Base-by-base conservation (phyloP, 2,797 vertebrate species). In the Clarias laeviceps region DNA sequence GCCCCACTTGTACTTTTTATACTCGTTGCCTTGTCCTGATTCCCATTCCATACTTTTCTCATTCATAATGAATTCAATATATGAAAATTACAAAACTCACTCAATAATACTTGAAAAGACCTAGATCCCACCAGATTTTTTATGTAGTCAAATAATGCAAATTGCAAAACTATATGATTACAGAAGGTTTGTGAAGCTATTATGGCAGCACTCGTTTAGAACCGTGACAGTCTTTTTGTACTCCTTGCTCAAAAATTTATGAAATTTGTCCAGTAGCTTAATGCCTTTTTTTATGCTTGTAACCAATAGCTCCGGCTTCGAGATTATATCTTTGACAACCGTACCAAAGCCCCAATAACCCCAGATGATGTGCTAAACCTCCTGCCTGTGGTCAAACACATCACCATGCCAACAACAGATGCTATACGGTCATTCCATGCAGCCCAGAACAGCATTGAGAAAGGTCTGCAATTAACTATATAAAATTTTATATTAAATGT, bases 281-380 rank as follows among this genome's bases (percentile, higher is more conserved):
- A 56, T 12, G 32, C 61, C 27, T 50, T 65, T 66, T 37, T 80
- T 22, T 76, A 68, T 88, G 22, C 84, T 17, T 90, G 22, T 89
- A 18, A 70, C 45, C 74, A 73, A 62, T 84, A 97, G 96, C 88
- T 97, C 86, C 94, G 95, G 83, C 92, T 96, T 79, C 93, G 93
- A 89, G 96, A 97, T 89, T 97, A 96, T 87, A 57, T 86, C 80
- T 88, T 96, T 1, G 95, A 96, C 92, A 95, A 93, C 91, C 95
- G 94, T 56, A 96, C 88, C 70, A 96, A 96, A 91, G 93, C 94
- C 29, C 95, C 96, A 68, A 93, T 96, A 80, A 90, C 94, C 80
- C 93, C 95, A 32, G 96, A 97, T 0, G 96, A 97, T 24, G 86
- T 97, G 87, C 90, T 96, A 59, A 96, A 96, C 92, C 91, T 96